Conservation (phyloP, 1,140 invertebrate genomes). For the Drosophila takahashii region DNA sequence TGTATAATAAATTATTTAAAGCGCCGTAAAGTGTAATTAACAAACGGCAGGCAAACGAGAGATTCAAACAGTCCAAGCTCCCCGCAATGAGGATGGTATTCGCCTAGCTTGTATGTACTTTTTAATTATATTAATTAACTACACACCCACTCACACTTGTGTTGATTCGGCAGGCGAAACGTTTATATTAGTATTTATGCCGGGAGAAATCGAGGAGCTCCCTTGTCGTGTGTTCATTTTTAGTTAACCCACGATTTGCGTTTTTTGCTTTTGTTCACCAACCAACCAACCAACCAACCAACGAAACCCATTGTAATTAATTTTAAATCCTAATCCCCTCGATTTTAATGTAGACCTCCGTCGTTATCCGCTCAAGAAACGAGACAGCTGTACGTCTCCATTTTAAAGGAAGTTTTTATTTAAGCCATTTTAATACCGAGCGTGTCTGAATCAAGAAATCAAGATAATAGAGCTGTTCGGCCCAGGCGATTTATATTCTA, state of each 20-base stretch:
- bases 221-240: slow-evolving; percentile 33
- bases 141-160: slow-evolving; percentile 45
- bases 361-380: slow-evolving; percentile 47
- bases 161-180: slow-evolving; percentile 19
- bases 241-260: slow-evolving; percentile 8
- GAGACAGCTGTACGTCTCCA: slow-evolving; percentile 4
- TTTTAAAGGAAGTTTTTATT: slow-evolving; percentile 35
- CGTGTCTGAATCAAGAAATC: slow-evolving; percentile 8
- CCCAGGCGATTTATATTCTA: not conserved
- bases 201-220: slow-evolving; percentile 17
- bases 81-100: slow-evolving; percentile 10
- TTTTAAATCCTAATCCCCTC: slow-evolving; percentile 11
- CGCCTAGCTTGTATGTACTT: slow-evolving; percentile 66
- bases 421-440: slow-evolving; percentile 24
- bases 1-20: slow-evolving; percentile 55
- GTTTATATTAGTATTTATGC: slow-evolving; percentile 32
- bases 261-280: slow-evolving; percentile 20
- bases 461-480: slow-evolving; percentile 5
- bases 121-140: slow-evolving; percentile 76
- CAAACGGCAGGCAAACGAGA: slow-evolving; percentile 29
- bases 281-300: slow-evolving; percentile 4
- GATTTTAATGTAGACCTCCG: slow-evolving; percentile 51
- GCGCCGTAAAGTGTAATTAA: slow-evolving; percentile 42
- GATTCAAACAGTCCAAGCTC: slow-evolving; percentile 37
- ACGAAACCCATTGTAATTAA: slow-evolving; percentile 49